Evolutionary conservation across 30 jellyfish, hydroid and myxozoan genomes (phyloP), one percentile per base, ranked within the genome.

Genomic region (Morbakka virulenta): DNA sequence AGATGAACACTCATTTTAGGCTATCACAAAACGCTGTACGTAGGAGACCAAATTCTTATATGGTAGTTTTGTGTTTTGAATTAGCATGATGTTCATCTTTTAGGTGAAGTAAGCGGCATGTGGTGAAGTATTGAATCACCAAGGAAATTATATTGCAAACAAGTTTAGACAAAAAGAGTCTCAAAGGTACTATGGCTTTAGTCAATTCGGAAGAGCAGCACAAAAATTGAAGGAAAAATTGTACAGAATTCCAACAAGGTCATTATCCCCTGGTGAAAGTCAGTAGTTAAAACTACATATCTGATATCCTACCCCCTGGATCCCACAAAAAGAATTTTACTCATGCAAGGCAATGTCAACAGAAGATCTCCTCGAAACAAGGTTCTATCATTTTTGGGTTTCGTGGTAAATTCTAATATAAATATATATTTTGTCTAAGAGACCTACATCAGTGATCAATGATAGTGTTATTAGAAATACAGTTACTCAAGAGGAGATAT

Each of bases 331-430:
- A 25, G 82, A 69, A 69, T 32, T 69, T 1, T 0, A 2, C 28
- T 41, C 2, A 69, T 73, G 2, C 72, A 32, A 35, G 82, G 74
- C 28, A 41, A 32, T 69, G 82, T 69, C 1, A 69, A 69, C 35
- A 23, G 74, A 69, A 69, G 82, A 69, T 69, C 82, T 69, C 33
- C 36, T 69, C 76, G 82, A 33, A 69, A 69, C 82, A 69, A 69
- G 36, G 82, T 41, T 41, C 24, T 33, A 21, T 33, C 82, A 32
- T 32, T 69, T 21, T 72, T 41, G 72, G 82, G 51, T 73, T 48
- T 17, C 50, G 79, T 73, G 74, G 31, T 73, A 12, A 6, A 2
- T 47, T 73, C 85, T 51, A 50, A 73, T 9, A 28, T 73, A 1
- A 67, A 73, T 53, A 47, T 73, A 0, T 73, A 78, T 50, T 25